Evolutionary conservation across 2,888 invertebrate species (phyloP).

Genomic region (Calliopum simillimum): DNA sequence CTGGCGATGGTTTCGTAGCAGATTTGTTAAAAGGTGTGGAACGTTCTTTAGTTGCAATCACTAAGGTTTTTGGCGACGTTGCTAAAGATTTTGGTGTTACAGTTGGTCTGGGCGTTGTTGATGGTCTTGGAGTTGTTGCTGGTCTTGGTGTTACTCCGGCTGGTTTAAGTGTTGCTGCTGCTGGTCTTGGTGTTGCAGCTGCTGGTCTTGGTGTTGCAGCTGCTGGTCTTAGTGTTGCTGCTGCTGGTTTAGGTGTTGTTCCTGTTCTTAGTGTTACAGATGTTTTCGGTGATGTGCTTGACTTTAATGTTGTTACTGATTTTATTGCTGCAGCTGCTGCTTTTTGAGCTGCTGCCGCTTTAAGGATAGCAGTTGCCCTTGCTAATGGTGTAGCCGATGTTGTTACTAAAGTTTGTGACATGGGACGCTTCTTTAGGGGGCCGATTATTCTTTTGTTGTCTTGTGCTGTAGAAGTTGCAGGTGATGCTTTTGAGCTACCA

Average conservation of each 20-base stretch:
- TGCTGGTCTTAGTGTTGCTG: conserved; percentile 29
- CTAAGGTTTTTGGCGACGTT: no score
- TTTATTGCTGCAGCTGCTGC: conserved; percentile 11
- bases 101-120: background rate
- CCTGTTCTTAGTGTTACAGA: background rate
- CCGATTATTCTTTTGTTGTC: conserved; percentile 45
- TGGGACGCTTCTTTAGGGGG: conserved; percentile 43
- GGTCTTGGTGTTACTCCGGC: conserved; percentile 8
- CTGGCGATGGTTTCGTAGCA: conserved; percentile 36
- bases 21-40: background rate
- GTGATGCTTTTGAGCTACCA: conserved; percentile 8
- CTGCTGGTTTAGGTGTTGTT: background rate
- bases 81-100: no score
- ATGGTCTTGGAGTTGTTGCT: conserved; percentile 1
- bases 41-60: no score
- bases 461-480: conserved; percentile 8
- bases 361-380: background rate
- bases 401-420: conserved; percentile 10
- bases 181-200: conserved; percentile 16
- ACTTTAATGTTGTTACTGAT: background rate
- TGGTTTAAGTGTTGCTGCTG: conserved; percentile 28
- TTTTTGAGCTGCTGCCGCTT: background rate
- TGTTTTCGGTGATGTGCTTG: background rate
- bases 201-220: background rate
- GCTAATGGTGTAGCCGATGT: conserved; percentile 16